A percentile compares a stretch with the other conserved stretches of the same genome.
These are phyloP conservation scores for Urocyon cinereoargenteus DNA, from an alignment of 2,797 vertebrate species.

Conservation along the genomic window DNA sequence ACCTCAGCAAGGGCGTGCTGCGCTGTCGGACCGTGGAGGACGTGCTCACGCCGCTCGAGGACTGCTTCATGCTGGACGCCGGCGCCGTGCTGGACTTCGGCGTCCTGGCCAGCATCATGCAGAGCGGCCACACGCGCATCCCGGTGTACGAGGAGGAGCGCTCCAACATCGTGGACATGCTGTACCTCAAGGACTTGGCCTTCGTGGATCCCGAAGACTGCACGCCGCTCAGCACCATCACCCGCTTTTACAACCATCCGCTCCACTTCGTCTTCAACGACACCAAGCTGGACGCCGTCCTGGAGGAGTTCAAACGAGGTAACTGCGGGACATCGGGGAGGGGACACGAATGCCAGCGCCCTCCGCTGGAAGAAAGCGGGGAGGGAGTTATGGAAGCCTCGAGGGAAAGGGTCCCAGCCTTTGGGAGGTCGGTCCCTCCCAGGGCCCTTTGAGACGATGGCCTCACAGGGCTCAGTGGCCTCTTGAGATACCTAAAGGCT, in stretches of 20 bases:
- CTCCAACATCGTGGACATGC: conserved; percentile 95
- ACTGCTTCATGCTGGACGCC: conserved; percentile 95
- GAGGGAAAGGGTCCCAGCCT: not conserved
- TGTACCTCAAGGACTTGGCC: conserved; percentile 94
- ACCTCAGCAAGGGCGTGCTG: conserved; percentile 93
- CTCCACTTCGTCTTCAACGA: conserved; percentile 97
- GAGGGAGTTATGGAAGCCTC: not conserved
- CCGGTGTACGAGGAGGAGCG: conserved; percentile 96
- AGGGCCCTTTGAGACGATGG: not conserved
- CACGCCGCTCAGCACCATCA: conserved; percentile 95
- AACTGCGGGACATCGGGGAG: conserved; percentile 12
- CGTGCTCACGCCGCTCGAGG: conserved; percentile 94
- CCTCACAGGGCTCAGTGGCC: not conserved
- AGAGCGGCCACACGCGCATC: conserved; percentile 95
- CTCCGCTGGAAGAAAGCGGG: not conserved
- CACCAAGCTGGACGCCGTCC: conserved; percentile 95
- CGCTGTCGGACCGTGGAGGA: conserved; percentile 95
- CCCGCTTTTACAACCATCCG: conserved; percentile 96
- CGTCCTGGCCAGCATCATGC: conserved; percentile 96
- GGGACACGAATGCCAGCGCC: not conserved
- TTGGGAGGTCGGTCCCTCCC: not conserved
- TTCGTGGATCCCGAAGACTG: conserved; percentile 95
- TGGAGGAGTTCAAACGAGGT: conserved; percentile 95
- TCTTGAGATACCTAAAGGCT: not conserved
- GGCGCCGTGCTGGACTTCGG: conserved; percentile 92